phyloP scores from a whole-genome alignment of 2,888 invertebrate genomes.

The Spisula subtruncata region DNA sequence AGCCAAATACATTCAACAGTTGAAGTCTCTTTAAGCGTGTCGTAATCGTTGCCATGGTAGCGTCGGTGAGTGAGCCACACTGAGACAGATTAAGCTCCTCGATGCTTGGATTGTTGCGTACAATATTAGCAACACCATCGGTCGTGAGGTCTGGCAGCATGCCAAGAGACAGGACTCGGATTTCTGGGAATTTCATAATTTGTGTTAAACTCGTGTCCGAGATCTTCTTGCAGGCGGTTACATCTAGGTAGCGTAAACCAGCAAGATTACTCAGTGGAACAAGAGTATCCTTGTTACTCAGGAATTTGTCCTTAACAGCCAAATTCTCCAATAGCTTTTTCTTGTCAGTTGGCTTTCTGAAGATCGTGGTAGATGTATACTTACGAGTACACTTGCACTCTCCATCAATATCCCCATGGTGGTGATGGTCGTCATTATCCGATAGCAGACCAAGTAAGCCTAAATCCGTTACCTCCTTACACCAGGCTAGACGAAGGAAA shows the following conservation, averaged over 20 bases:
- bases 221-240: constrained; percentile 92
- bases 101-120: constrained; percentile 91
- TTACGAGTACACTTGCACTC: constrained; percentile 79
- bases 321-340: constrained; percentile 53
- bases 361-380: constrained; percentile 76
- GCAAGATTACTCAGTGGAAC: constrained; percentile 77
- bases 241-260: constrained; percentile 90
- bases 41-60: constrained; percentile 89
- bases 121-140: constrained; percentile 90
- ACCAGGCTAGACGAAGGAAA: constrained; percentile 91
- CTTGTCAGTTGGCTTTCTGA: constrained; percentile 78
- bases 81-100: constrained; percentile 91
- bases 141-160: constrained; percentile 92
- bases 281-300: constrained; percentile 44
- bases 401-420: constrained; percentile 74
- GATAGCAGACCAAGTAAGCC: constrained; percentile 89
- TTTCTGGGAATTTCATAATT: constrained; percentile 91
- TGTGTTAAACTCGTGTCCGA: constrained; percentile 92
- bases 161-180: constrained; percentile 90
- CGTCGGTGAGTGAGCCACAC: constrained; percentile 92
- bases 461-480: constrained; percentile 91
- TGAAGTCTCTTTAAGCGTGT: constrained; percentile 89
- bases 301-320: neutral
- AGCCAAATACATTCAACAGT: constrained; percentile 90
- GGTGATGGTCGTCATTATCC: constrained; percentile 59